phyloP scores from a whole-genome alignment of 2,888 invertebrate species.

The Branchellion lobata region DNA sequence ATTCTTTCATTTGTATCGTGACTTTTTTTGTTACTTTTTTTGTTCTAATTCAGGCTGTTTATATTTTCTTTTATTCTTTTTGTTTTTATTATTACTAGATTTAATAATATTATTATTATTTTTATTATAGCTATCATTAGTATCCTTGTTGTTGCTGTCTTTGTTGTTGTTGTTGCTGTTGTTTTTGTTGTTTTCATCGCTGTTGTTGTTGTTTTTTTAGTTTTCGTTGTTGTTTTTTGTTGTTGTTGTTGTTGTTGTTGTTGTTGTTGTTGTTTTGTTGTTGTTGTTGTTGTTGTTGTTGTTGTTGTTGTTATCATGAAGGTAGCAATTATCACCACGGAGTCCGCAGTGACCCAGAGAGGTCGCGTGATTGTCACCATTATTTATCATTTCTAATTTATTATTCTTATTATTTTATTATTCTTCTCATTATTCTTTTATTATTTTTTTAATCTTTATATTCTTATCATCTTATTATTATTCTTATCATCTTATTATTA shows the following conservation, averaged over 20 bases:
- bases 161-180: neutral
- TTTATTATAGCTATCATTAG: neutral
- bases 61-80: no score
- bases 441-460: neutral
- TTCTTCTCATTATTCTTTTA: neutral
- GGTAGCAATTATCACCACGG: neutral
- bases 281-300: neutral
- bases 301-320: neutral
- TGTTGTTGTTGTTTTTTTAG: neutral
- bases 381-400: neutral
- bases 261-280: neutral
- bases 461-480: neutral
- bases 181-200: neutral
- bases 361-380: neutral
- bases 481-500: neutral
- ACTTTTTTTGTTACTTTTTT: no score
- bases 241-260: neutral
- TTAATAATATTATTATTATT: neutral
- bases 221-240: no score
- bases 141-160: neutral
- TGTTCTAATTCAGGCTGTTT: no score
- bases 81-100: no score
- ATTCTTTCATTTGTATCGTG: no score
- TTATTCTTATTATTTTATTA: conserved; percentile 23
- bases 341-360: neutral